Evolutionary conservation across 2,888 invertebrate genomes (phyloP), one percentile per base, ranked within the genome.

Genomic region (Callimorpha dominula): DNA sequence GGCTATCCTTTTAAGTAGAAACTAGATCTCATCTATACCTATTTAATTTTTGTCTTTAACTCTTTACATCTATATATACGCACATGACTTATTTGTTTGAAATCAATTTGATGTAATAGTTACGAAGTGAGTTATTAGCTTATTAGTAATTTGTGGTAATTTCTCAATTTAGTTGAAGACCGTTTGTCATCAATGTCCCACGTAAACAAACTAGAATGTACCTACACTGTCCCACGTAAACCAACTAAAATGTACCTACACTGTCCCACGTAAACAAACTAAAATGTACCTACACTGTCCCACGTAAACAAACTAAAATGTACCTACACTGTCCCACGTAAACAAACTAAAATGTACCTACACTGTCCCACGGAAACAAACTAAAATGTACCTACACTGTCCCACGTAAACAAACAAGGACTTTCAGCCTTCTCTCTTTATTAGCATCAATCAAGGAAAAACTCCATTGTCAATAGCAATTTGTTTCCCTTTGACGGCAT

Each of bases 61-160:
- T 64, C 42, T 42, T n/a, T n/a, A n/a, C 12, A 64, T 64, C 42
- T 42, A 64, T 17, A 60, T 5, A 20, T 57, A 20, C 0, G 14
- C 4, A 52, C 52, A 31, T 31, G 2, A 31, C 42, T 54, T n/a
- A 67, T 50, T 67, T 67, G 17, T 54, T 8, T 42, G n/a, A 40
- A 52, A n/a, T 54, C 42, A 67, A 54, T 54, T 67, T 67, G 54
- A 67, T 67, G 67, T 67, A 67, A 67, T n/a, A n/a, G 40, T 66
- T 52, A 66, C 52, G 66, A 52, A 52, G 54, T 67, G n/a, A 54
- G 54, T 67, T 54, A 67, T 66, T 66, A 66, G 49, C 17, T 42
- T 67, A 54, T 66, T 66, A 50, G 46, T 65, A 15, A 50, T 65
- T 65, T 65, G 31, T 65, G 65, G 40, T 50, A 65, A 65, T 50